Base-by-base conservation (phyloP, 1,140 invertebrate species). In the Lysiphlebus fabarum region DNA sequence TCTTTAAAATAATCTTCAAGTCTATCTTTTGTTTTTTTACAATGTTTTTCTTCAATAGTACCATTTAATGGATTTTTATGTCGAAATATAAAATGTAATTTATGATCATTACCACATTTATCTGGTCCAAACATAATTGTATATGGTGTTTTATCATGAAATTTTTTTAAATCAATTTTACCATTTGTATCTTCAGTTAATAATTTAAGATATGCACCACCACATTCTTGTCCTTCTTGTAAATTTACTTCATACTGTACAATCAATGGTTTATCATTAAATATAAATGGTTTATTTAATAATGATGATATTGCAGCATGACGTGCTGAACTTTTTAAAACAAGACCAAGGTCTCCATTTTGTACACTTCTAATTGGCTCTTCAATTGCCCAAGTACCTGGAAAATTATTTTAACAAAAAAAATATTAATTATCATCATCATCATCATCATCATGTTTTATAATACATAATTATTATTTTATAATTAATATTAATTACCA, bases 71-170 rank as follows among this genome's bases (percentile, higher is more conserved):
- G 96, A 82, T 99, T 98, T 76, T 89, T 90, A 76, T 98, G 95
- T 49, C 91, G 86, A 80, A 99, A 96, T 74, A 99, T 99, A 75
- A 99, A 99, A 78, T 99, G 97, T 53, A 98, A 81, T 85, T 98
- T 98, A 67, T 91, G 86, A 77, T 96, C 93, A 70, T 90, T 93
- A 57, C 96, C 96, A 82, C 97, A 99, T 78, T 99, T 99, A 81
- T 99, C 97, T 8, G 97, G 97, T 2, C 96, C 97, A 82, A 99
- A 99, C 97, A 99, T 99, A 68, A 99, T 95, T 3, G 93, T 93
- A 77, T 98, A 99, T 0, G 95, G 91, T 8, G 96, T 96, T 80
- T 97, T 96, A 80, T 99, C 95, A 75, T 94, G 86, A 75, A 99
- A 96, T 62, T 88, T 82, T 56, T 85, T 87, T 33, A 98, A 82